Base-by-base conservation (phyloP, 1,140 invertebrate species). In the Aphaenogaster rudis region DNA sequence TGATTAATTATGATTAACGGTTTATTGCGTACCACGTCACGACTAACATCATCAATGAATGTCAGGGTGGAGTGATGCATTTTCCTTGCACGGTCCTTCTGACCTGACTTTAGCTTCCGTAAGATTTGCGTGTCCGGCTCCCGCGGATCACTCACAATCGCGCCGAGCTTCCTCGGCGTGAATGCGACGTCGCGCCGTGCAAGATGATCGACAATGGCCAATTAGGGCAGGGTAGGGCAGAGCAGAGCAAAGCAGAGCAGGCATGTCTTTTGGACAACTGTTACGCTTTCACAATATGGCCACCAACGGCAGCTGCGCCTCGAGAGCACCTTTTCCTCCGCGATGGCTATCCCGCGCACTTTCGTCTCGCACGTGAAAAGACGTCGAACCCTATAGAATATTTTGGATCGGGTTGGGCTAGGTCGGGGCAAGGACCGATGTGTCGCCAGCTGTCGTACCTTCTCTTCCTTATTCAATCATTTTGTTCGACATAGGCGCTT, bases 261-360 rank as follows among this genome's bases (percentile, higher is more conserved):
- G 74, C 79, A 81, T 77, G 71, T 81, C 74, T 88, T 81, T 57
- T 81, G 88, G 80, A 54, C 71, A 88, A 89, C 77, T 85, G 88
- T 54, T 67, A 77, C 79, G 76, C 87, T 91, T 91, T 91, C 90
- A 87, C 90, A 88, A 88, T 64, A 84, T 84, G 88, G 71, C 77
- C 54, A 88, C 72, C 48, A 61, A 17, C 17, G 61, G 79, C 90
- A 90, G 88, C 90, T 90, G 90, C 39, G 39, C 2, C 42, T 45
- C 59, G 52, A 59, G 64, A 57, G 48, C 48, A 81, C 57, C 82
- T 88, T 88, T 86, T 86, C 50, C 52, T 66, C 4, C n/a, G 48
- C 15, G 67, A 8, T 69, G 15, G 21, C n/a, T 71, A 15, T 57
- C n/a, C 57, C 21, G 59, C 72, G 76, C 45, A 82, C 79, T 82